Evolutionary conservation across 2,113 vertebrate species (phyloP).

Genomic region (Rallus limicola): DNA sequence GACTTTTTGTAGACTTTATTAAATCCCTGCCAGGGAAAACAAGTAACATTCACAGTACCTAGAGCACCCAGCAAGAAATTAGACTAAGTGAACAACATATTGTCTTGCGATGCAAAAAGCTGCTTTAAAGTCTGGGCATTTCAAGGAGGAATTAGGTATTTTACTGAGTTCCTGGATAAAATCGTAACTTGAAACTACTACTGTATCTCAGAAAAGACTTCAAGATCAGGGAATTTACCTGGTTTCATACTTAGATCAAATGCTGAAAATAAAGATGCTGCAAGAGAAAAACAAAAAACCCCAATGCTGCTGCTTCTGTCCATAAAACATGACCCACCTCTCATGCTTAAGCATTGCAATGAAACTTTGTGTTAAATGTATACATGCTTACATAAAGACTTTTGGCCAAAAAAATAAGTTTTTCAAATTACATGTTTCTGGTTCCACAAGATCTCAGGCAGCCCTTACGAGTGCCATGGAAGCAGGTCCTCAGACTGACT

Average conservation of each 20-base stretch:
- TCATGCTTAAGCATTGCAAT: not conserved
- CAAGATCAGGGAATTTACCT: not conserved
- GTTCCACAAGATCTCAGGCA: not conserved
- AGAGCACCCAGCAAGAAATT: not conserved
- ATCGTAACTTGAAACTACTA: not conserved
- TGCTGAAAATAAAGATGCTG: not conserved
- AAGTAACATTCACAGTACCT: not conserved
- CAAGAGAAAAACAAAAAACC: not conserved
- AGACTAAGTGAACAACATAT: not conserved
- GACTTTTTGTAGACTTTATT: not conserved
- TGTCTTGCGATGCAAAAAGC: not conserved
- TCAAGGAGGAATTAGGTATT: not conserved
- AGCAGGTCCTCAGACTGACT: accelerated
- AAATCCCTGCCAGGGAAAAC: not conserved
- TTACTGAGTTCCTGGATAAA: not conserved
- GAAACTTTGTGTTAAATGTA: not conserved
- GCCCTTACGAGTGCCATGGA: not conserved
- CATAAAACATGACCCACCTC: not conserved
- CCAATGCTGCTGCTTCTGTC: not conserved
- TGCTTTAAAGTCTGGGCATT: not conserved
- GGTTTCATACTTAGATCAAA: not conserved
- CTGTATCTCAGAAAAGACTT: not conserved
- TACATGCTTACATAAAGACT: accelerated
- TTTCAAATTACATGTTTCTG: not conserved
- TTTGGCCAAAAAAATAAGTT: not conserved